Conservation (phyloP, 2,888 invertebrate genomes). For the Alitta virens region DNA sequence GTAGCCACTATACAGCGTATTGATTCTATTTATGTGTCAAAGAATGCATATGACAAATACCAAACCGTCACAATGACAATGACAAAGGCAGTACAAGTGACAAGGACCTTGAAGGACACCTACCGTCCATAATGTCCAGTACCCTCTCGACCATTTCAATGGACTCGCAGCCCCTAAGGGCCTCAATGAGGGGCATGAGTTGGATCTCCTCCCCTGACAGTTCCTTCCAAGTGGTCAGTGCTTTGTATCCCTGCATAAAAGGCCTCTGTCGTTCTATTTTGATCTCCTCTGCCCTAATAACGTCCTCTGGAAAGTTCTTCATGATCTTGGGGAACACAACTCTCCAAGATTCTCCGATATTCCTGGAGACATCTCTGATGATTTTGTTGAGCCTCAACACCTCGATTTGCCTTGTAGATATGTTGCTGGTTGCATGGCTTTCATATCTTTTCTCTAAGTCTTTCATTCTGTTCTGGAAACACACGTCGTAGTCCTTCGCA, state of each 20-base stretch:
- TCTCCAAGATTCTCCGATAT: neutral
- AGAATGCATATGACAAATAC: no score
- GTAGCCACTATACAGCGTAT: no score
- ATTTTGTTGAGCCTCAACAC: neutral
- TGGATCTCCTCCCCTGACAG: neutral
- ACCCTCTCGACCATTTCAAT: neutral
- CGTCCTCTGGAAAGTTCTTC: neutral
- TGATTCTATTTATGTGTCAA: no score
- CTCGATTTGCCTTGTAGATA: neutral
- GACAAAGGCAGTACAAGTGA: no score
- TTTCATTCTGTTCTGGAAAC: neutral
- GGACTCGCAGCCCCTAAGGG: neutral
- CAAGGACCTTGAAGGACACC: neutral
- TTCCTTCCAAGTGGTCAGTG: conserved; percentile 1
- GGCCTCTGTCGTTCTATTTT: conserved; percentile 1
- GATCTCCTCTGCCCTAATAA: neutral
- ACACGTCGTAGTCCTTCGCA: neutral
- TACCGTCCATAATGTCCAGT: neutral
- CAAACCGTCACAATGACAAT: no score
- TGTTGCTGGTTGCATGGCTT: neutral
- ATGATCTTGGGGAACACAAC: neutral
- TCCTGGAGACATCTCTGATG: neutral
- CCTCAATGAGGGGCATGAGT: neutral
- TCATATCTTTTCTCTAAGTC: neutral
- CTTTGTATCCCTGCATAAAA: neutral